phyloP scores from a whole-genome alignment of 2,888 invertebrate species.

The Chymomyza amoena region DNA sequence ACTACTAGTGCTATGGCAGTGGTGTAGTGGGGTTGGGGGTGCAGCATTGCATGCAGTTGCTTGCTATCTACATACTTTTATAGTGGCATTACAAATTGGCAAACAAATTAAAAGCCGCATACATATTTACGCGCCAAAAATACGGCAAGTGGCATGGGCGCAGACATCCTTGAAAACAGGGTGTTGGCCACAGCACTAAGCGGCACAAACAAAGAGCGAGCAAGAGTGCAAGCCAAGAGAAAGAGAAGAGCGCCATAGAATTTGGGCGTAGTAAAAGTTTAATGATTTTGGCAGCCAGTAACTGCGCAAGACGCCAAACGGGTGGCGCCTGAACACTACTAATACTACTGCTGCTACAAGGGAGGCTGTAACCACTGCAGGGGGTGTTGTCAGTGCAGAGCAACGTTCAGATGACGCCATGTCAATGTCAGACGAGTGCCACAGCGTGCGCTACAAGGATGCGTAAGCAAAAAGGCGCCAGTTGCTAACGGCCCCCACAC shows the following conservation, averaged over 20 bases:
- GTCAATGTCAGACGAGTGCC: not conserved
- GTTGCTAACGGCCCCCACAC: not conserved
- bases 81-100: no score
- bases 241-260: not conserved
- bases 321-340: no score
- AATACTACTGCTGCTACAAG: no score
- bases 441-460: slow-evolving; percentile 7
- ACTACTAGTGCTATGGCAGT: no score
- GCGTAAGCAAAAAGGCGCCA: slow-evolving; percentile 5
- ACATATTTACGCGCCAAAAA: slow-evolving; percentile 37
- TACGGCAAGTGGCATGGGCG: slow-evolving; percentile 28
- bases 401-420: slow-evolving; percentile 46
- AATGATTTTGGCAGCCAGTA: slow-evolving; percentile 11
- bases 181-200: slow-evolving; percentile 38
- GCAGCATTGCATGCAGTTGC: no score
- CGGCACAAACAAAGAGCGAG: slow-evolving; percentile 27
- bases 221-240: slow-evolving; percentile 12
- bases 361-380: slow-evolving; percentile 1
- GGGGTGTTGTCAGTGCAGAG: slow-evolving; percentile 6
- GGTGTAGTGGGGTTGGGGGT: no score
- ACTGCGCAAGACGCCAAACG: no score
- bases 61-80: no score
- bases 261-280: slow-evolving; percentile 3
- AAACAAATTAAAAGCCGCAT: no score
- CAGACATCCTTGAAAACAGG: slow-evolving; percentile 52